These are phyloP conservation scores for Chauna torquata DNA, from an alignment of 2,113 vertebrate genomes.

Conservation along the genomic window DNA sequence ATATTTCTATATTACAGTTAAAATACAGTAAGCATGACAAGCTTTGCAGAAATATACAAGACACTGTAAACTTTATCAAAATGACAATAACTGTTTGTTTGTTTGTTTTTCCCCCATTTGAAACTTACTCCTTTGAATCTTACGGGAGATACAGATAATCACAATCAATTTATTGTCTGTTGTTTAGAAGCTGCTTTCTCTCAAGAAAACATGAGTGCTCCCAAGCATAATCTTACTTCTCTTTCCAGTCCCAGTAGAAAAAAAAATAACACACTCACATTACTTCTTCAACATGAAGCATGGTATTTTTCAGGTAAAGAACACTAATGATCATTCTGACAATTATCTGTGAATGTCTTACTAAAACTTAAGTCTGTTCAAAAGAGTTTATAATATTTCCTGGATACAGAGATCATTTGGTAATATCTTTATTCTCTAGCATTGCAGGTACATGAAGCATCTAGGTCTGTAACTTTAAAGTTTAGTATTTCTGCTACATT, in stretches of 20 bases:
- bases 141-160: not conserved
- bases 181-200: not conserved
- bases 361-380: not conserved
- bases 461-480: not conserved
- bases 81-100: not conserved
- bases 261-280: not conserved
- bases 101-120: not conserved
- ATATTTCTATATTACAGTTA: not conserved
- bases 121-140: not conserved
- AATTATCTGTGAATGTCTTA: not conserved
- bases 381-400: not conserved
- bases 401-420: not conserved
- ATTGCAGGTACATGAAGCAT: not conserved
- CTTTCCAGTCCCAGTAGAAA: not conserved
- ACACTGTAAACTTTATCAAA: not conserved
- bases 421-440: not conserved
- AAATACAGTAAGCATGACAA: not conserved
- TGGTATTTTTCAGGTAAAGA: not conserved
- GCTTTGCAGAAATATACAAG: not conserved
- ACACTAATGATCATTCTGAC: not conserved
- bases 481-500: not conserved
- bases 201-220: not conserved
- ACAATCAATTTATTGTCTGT: not conserved
- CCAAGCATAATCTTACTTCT: not conserved
- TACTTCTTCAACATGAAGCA: not conserved